These are phyloP conservation scores for Calycopis cecrops DNA, from an alignment of 1,140 invertebrate species.

Conservation along the genomic window DNA sequence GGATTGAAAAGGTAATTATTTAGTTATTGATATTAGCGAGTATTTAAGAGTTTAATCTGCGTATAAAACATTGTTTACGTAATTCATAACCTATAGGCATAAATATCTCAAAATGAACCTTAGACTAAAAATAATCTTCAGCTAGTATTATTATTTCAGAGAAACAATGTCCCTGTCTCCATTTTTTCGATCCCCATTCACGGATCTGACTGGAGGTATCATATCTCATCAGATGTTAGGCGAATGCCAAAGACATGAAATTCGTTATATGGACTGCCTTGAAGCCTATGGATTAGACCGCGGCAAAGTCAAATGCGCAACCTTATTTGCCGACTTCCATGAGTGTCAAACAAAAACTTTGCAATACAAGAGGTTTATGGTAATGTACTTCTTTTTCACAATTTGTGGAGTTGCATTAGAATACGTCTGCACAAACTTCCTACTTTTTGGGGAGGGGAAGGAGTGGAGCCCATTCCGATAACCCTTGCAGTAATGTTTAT, in stretches of 20 bases:
- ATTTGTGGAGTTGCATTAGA: no score
- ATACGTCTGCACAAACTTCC: no score
- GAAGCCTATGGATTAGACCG: constrained; percentile 83
- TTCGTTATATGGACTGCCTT: constrained; percentile 81
- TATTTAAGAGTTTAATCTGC: neutral
- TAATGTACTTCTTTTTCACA: constrained; percentile 33
- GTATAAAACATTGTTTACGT: constrained; percentile 51
- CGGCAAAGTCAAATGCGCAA: constrained; percentile 75
- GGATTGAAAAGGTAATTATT: neutral
- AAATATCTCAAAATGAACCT: no score
- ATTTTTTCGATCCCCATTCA: constrained; percentile 78
- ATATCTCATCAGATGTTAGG: constrained; percentile 78
- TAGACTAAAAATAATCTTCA: constrained; percentile 19
- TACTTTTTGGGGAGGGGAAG: no score
- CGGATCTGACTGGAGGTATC: constrained; percentile 79
- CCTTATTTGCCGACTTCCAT: constrained; percentile 78
- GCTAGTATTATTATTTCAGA: constrained; percentile 27
- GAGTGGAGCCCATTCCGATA: no score
- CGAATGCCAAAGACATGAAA: constrained; percentile 79
- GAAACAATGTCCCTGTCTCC: constrained; percentile 73
- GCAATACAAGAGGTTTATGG: constrained; percentile 75
- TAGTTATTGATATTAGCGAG: neutral
- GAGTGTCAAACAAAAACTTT: constrained; percentile 79
- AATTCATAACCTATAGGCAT: constrained; percentile 45
- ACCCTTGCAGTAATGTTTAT: no score